A percentile compares a stretch with the other conserved stretches of the same genome.
These are phyloP conservation scores for Apocheima hispidaria DNA, from an alignment of 2,888 invertebrate genomes.

Conservation along the genomic window DNA sequence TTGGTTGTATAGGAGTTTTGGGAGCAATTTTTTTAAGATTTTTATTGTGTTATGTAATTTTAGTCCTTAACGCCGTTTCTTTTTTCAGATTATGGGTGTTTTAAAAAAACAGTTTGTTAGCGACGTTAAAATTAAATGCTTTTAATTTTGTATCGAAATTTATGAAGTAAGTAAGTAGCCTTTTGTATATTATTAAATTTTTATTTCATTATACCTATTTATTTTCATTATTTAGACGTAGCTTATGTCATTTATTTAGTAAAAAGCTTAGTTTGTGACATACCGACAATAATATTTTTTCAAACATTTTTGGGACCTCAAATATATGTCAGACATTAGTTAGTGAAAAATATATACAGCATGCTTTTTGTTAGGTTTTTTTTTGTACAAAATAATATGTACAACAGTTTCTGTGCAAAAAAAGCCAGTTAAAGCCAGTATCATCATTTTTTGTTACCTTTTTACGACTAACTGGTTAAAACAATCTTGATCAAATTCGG, in stretches of 20 bases:
- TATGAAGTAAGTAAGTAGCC: not conserved
- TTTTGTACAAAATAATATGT: constrained; percentile 6
- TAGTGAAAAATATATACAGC: constrained; percentile 21
- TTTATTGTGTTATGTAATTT: not conserved
- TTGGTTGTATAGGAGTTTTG: not conserved
- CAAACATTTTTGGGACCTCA: too few species aligned
- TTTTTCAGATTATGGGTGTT: not conserved
- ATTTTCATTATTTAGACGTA: not conserved
- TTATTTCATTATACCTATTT: not conserved
- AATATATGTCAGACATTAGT: not conserved
- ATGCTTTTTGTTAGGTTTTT: constrained; percentile 12
- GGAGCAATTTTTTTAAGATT: not conserved
- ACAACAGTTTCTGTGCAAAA: not conserved
- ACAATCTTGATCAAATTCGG: not conserved
- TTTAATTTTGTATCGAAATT: not conserved
- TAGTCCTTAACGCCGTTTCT: too few species aligned
- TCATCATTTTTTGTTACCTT: not conserved
- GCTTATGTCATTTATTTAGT: too few species aligned
- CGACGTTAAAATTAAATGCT: too few species aligned
- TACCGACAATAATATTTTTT: too few species aligned
- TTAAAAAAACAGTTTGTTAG: not conserved
- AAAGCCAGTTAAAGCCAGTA: not conserved
- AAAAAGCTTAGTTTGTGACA: not conserved
- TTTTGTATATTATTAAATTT: not conserved
- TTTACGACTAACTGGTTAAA: not conserved